Conservation (phyloP, 1,140 invertebrate genomes). For the Drosophila pruinosa region DNA sequence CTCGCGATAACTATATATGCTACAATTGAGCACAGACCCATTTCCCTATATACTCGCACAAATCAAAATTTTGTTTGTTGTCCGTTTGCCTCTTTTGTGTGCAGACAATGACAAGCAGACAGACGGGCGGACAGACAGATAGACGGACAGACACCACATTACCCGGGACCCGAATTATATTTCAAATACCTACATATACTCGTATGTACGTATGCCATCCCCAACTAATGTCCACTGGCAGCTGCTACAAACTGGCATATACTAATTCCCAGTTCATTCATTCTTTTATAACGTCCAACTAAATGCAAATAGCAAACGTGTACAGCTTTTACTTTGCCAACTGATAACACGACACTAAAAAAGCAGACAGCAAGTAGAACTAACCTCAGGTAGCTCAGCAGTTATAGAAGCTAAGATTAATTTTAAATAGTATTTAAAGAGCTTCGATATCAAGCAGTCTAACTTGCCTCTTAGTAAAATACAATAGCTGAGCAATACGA, state of each 20-base stretch:
- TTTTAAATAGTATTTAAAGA: not conserved
- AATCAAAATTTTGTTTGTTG: conserved; percentile 64
- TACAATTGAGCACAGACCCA: conserved; percentile 75
- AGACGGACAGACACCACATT: conserved; percentile 4
- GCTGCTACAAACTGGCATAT: conserved; percentile 25
- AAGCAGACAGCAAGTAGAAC: not conserved
- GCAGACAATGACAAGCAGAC: conserved; percentile 9
- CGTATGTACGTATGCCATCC: no score
- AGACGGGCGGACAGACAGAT: not conserved
- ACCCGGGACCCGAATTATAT: conserved; percentile 23
- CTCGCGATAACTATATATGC: conserved; percentile 17
- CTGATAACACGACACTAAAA: not conserved
- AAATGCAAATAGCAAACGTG: not conserved
- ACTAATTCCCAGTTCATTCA: conserved; percentile 4
- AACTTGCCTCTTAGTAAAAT: no score
- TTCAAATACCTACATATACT: conserved; percentile 4
- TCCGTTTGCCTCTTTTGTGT: conserved; percentile 52
- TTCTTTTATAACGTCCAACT: not conserved
- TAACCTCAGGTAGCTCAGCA: not conserved
- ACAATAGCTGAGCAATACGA: no score
- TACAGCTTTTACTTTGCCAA: not conserved
- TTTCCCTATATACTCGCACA: conserved; percentile 72
- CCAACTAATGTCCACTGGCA: conserved; percentile 2
- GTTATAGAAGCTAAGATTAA: not conserved
- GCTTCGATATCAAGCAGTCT: no score